Conservation (phyloP, 2,113 vertebrate genomes). For the Leptobrachium leishanense region DNA sequence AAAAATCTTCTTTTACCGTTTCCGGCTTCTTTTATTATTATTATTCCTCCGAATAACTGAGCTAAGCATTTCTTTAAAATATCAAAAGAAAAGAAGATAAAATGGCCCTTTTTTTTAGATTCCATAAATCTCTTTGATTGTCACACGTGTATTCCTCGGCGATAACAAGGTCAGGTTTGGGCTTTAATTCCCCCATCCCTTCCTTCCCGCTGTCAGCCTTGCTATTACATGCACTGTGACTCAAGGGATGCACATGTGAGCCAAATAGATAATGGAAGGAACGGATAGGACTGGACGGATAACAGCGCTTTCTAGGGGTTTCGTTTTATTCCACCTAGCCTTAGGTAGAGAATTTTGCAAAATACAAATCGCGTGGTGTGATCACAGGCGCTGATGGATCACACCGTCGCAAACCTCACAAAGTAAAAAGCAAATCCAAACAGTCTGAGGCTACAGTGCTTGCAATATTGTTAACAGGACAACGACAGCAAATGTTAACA, state of each 20-base stretch:
- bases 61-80: conserved; percentile 5
- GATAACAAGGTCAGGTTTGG: conserved; percentile 39
- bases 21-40: not conserved
- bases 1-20: not conserved
- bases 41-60: conserved; percentile 1
- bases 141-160: conserved; percentile 20
- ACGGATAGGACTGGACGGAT: not conserved
- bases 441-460: too few species aligned
- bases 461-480: too few species aligned
- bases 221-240: conserved; percentile 11
- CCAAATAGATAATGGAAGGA: conserved; percentile 3
- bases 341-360: too few species aligned
- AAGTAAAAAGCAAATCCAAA: too few species aligned
- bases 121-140: conserved; percentile 33
- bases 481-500: too few species aligned
- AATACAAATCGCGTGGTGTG: too few species aligned
- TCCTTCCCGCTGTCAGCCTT: conserved; percentile 33
- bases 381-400: too few species aligned
- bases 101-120: conserved; percentile 16
- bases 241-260: conserved; percentile 12
- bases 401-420: too few species aligned
- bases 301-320: not conserved
- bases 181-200: conserved; percentile 27
- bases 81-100: conserved; percentile 28
- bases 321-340: not conserved